phyloP scores from a whole-genome alignment of 1,140 invertebrate species.

The Gonioctena quinquepunctata region DNA sequence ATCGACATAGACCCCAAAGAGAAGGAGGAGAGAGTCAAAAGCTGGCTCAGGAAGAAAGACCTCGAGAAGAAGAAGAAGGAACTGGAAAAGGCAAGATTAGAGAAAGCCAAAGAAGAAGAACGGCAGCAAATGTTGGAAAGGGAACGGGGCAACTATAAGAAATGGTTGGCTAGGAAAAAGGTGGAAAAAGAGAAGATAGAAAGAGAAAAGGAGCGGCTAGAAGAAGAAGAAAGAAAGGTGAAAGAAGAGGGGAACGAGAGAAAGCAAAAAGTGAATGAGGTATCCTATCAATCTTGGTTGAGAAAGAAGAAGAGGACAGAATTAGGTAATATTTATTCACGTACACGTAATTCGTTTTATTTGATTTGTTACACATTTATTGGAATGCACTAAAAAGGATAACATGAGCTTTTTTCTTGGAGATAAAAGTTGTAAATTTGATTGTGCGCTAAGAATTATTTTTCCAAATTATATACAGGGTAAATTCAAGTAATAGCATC shows the following conservation, averaged over 20 bases:
- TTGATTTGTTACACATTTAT: too few relatives aligned
- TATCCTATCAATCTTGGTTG: conserved; percentile 59
- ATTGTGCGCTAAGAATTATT: too few relatives aligned
- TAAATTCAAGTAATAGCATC: too few relatives aligned
- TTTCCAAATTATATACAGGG: too few relatives aligned
- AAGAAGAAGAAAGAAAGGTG: conserved; percentile 45
- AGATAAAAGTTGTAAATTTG: too few relatives aligned
- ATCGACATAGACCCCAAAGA: conserved; percentile 24
- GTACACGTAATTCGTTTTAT: too few relatives aligned
- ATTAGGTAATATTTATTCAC: conserved; percentile 55
- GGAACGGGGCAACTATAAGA: conserved; percentile 46
- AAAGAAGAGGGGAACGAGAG: conserved; percentile 47
- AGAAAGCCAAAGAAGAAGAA: conserved; percentile 36
- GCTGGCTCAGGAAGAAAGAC: conserved; percentile 45
- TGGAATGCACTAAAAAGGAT: too few relatives aligned
- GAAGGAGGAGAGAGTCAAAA: conserved; percentile 36
- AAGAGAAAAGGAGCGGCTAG: conserved; percentile 35
- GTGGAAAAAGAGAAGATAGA: conserved; percentile 41
- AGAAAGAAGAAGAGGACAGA: conserved; percentile 59
- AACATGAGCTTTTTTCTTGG: too few relatives aligned
- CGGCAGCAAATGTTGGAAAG: conserved; percentile 34
- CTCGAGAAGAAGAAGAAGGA: conserved; percentile 33
- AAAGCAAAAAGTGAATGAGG: conserved; percentile 56
- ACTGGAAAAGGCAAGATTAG: conserved; percentile 24
- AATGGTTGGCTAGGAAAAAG: conserved; percentile 48